Conservation (phyloP, 2,797 vertebrate species). For the Chelonia mydas region DNA sequence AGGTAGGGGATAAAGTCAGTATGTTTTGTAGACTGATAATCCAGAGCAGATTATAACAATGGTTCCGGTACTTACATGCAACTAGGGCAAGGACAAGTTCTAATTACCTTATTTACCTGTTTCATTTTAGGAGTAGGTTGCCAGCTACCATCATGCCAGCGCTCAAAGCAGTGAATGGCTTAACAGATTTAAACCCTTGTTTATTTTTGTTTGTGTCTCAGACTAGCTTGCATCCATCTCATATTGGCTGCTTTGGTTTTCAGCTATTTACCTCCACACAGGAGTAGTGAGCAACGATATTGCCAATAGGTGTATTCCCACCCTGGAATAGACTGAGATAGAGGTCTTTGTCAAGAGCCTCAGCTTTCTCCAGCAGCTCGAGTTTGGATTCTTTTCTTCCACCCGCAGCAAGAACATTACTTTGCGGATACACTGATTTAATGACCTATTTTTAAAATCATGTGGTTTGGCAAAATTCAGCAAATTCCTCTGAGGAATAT, state of each 20-base stretch:
- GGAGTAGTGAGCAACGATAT: not conserved
- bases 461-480: slow-evolving; percentile 34
- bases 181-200: not conserved
- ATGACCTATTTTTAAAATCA: slow-evolving; percentile 34
- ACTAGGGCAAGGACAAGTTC: not conserved
- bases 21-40: too few relatives aligned
- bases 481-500: slow-evolving; percentile 8
- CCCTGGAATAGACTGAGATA: not conserved
- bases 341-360: slow-evolving; percentile 22
- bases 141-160: not conserved
- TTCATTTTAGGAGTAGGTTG: slow-evolving; percentile 42
- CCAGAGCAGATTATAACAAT: not conserved
- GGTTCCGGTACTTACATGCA: rapidly evolving
- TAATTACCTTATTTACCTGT: slow-evolving; percentile 11
- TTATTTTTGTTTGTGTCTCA: not conserved
- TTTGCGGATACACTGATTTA: not conserved
- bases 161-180: not conserved
- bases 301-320: not conserved
- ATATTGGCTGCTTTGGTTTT: not conserved
- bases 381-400: slow-evolving; percentile 45
- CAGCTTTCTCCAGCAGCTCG: slow-evolving; percentile 56
- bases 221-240: not conserved
- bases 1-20: rapidly evolving
- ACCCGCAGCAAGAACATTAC: not conserved
- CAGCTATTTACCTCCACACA: not conserved